phyloP scores from a whole-genome alignment of 2,797 vertebrate species.

The Garrulus glandarius region DNA sequence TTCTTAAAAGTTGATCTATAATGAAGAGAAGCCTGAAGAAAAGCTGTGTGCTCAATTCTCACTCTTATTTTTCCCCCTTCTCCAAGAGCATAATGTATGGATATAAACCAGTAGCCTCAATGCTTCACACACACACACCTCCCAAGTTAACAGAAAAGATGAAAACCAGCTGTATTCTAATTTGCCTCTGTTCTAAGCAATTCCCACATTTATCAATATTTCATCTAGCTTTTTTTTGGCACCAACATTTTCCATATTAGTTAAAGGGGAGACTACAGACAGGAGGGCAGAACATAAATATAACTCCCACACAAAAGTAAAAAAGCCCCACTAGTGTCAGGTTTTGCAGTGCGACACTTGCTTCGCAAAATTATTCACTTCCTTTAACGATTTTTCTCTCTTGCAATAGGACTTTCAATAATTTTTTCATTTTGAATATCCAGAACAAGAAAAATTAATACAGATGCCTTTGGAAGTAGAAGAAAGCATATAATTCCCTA shows the following conservation, averaged over 20 bases:
- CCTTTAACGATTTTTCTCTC: background rate
- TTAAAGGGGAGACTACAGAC: background rate
- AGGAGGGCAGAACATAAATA: background rate
- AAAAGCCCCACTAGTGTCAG: background rate
- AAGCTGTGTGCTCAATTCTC: background rate
- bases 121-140: background rate
- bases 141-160: constrained; percentile 18
- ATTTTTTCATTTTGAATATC: background rate
- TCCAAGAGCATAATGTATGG: background rate
- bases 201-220: constrained; percentile 65
- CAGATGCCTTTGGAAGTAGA: background rate
- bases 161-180: constrained; percentile 54
- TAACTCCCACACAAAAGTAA: background rate
- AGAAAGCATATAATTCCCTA: background rate
- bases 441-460: background rate
- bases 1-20: background rate
- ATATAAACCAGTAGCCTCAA: constrained; percentile 24
- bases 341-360: background rate
- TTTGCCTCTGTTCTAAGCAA: constrained; percentile 25
- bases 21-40: background rate
- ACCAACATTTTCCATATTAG: constrained; percentile 12
- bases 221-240: constrained; percentile 40
- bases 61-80: background rate
- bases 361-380: background rate
- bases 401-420: background rate